These are phyloP conservation scores for Scelioninae gen. 2 DNA, from an alignment of 2,888 invertebrate genomes.

Conservation along the genomic window DNA sequence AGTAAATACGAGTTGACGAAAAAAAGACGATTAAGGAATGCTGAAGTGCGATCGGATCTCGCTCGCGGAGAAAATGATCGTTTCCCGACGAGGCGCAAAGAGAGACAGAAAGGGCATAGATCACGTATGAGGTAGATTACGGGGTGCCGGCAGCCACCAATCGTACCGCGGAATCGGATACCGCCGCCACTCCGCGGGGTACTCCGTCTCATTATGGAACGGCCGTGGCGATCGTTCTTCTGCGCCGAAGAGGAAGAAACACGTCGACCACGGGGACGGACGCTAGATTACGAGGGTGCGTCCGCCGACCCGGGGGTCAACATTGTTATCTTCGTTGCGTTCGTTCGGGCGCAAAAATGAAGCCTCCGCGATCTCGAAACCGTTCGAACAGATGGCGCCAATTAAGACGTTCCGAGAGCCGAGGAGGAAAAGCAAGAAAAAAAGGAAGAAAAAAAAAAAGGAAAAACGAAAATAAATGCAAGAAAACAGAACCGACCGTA, in stretches of 20 bases:
- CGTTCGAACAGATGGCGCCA: constrained; percentile 31
- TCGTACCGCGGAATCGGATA: constrained; percentile 67
- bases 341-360: constrained; percentile 24
- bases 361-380: constrained; percentile 5
- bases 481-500: too few species aligned
- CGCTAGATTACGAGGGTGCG: constrained; percentile 68
- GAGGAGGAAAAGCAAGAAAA: neutral
- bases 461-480: too few species aligned
- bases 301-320: constrained; percentile 69
- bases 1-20: constrained; percentile 1
- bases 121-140: constrained; percentile 71
- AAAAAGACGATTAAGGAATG: constrained; percentile 24
- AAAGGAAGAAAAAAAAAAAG: too few species aligned
- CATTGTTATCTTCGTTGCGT: constrained; percentile 72
- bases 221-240: constrained; percentile 38
- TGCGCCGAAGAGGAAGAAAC: constrained; percentile 36
- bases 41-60: constrained; percentile 43
- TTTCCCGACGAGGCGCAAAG: constrained; percentile 53
- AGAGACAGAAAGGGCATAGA: constrained; percentile 64
- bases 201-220: constrained; percentile 65
- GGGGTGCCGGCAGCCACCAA: constrained; percentile 66
- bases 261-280: constrained; percentile 40
- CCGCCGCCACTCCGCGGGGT: constrained; percentile 64
- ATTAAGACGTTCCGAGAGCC: constrained; percentile 3
- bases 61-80: constrained; percentile 33